Evolutionary conservation across 2,797 vertebrate genomes (phyloP).

Genomic region (Peromyscus attwateri): DNA sequence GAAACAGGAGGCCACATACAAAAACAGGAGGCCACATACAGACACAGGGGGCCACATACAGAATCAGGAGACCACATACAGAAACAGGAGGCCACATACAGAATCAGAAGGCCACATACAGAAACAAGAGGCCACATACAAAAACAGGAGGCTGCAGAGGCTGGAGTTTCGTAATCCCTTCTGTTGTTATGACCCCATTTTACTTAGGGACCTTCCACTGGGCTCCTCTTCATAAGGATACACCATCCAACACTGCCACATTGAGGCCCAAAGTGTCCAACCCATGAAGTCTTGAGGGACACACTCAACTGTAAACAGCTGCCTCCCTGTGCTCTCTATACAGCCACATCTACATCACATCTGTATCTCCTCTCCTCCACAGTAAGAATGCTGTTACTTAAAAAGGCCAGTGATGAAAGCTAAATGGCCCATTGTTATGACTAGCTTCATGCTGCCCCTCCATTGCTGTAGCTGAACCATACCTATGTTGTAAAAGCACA

Average conservation of each 20-base stretch:
- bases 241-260: not conserved
- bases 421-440: not conserved
- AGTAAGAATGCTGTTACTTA: not conserved
- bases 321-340: not conserved
- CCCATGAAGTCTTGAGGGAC: not conserved
- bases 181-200: too few relatives aligned
- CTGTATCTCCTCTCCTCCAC: not conserved
- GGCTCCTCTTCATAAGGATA: not conserved
- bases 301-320: too few relatives aligned
- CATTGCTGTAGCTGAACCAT: not conserved
- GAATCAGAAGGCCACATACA: too few relatives aligned
- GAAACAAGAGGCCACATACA: too few relatives aligned
- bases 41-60: too few relatives aligned
- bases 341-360: not conserved
- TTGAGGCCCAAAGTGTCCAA: not conserved
- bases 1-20: too few relatives aligned
- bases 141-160: not conserved
- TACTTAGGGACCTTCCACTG: not conserved
- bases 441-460: not conserved
- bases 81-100: too few relatives aligned
- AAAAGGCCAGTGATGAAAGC: not conserved
- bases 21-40: too few relatives aligned
- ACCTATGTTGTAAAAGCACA: not conserved
- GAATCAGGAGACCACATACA: too few relatives aligned
- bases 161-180: not conserved